Evolutionary conservation across 2,113 vertebrate species (phyloP), one percentile per base, ranked within the genome.

Genomic region (Zosterops borbonicus): DNA sequence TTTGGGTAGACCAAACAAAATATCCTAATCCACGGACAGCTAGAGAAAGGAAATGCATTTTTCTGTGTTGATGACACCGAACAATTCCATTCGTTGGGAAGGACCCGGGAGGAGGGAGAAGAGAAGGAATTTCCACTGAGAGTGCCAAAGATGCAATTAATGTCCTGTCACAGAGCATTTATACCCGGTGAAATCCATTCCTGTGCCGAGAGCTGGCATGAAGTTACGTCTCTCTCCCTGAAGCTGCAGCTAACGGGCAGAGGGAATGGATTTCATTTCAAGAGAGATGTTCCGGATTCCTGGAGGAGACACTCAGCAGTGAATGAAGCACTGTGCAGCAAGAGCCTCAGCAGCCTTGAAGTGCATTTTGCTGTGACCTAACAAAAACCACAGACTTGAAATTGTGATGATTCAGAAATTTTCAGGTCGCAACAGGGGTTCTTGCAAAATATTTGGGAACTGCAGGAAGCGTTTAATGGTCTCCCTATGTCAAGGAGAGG

Each of bases 381-480:
- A 83, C 56, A 59, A 85, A 96, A 97, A 92, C 82, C 94, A 96
- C 83, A 94, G 87, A 82, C 86, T 78, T 33, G 47, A 95, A 95
- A 89, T 94, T 91, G 74, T 96, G 92, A 93, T 96, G 90, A 88
- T 92, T 86, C 83, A 91, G 93, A 96, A 94, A 91, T 82, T 88
- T 97, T 96, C 89, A 68, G 69, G 71, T 96, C 44, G 0, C 93
- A 92, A 79, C 63, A 93, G 94, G 87, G 83, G 79, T 65, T 89
- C 89, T 96, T 97, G 92, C 82, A 90, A 96, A 97, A 97, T 94
- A 95, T 92, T 92, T 96, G 92, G 87, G 68, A 96, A 92, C 94
- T 94, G 89, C 80, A 96, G 92, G 93, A 93, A 94, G 75, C 0
- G 0, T 87, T 96, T 95, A 75, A 92, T 83, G 82, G 83, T 74